These are phyloP conservation scores for Callorhinus ursinus DNA, from an alignment of 2,113 vertebrate species.

Conservation along the genomic window DNA sequence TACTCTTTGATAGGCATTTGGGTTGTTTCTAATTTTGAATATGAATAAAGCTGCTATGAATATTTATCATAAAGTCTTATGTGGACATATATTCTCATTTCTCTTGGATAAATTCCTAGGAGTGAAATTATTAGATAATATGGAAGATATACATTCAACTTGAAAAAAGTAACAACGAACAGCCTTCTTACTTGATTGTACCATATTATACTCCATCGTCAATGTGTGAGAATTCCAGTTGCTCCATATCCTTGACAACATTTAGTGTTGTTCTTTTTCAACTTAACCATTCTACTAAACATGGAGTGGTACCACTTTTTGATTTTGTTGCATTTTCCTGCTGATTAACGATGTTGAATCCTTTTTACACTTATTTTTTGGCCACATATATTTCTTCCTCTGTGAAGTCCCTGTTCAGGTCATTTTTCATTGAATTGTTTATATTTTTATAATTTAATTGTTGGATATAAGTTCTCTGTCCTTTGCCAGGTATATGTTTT, in stretches of 20 bases:
- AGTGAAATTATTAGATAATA: background rate
- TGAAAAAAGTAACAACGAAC: background rate
- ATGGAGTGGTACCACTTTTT: background rate
- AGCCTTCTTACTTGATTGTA: background rate
- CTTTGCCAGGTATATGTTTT: background rate
- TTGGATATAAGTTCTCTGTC: background rate
- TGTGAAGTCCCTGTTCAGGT: background rate
- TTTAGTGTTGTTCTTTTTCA: background rate
- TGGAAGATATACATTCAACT: background rate
- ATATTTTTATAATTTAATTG: background rate
- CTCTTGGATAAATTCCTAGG: background rate
- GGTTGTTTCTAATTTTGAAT: background rate
- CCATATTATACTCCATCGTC: background rate
- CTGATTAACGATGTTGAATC: background rate
- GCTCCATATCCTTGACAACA: background rate
- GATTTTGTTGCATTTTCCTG: background rate
- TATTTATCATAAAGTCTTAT: background rate
- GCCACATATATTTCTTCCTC: background rate
- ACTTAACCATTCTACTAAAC: background rate
- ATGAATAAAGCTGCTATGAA: background rate
- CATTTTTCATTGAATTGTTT: background rate
- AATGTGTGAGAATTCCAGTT: background rate
- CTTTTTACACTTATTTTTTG: background rate
- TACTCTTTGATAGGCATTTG: background rate
- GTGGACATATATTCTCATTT: background rate